Conservation (phyloP, 2,797 vertebrate genomes). For the Crossoptilon crossoptilon region DNA sequence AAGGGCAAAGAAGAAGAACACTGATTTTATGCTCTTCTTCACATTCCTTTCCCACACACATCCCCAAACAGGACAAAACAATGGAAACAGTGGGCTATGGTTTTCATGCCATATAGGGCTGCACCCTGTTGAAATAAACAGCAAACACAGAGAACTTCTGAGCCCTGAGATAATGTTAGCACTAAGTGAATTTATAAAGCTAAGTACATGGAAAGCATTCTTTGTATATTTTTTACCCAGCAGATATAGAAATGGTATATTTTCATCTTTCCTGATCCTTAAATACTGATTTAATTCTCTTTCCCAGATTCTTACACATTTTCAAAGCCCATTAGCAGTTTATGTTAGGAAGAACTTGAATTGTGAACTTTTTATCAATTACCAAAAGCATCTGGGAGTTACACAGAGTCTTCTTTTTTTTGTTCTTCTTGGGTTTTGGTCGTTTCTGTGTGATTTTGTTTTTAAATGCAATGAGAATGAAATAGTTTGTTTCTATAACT, state of each 20-base stretch:
- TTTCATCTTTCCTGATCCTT: background rate
- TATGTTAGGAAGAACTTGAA: background rate
- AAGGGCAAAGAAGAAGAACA: background rate
- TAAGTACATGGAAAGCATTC: background rate
- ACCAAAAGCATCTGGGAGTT: background rate
- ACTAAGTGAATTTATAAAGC: background rate
- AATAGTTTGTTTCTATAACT: background rate
- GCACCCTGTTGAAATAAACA: accelerated
- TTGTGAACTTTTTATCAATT: background rate
- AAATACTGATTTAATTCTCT: background rate
- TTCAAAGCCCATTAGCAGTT: background rate
- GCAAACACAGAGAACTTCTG: background rate
- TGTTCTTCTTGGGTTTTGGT: background rate
- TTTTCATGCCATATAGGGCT: background rate
- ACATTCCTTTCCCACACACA: accelerated
- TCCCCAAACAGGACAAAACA: background rate
- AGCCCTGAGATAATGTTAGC: background rate
- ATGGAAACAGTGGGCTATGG: background rate
- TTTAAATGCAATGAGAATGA: background rate
- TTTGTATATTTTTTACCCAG: background rate
- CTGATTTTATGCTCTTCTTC: background rate
- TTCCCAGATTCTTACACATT: background rate
- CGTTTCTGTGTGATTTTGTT: background rate
- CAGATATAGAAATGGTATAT: background rate
- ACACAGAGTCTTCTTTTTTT: background rate